Percentiles rank a stretch among this genome's conserved stretches.
Evolutionary conservation across 2,113 vertebrate genomes (phyloP).

Genomic region (Gulo gulo): DNA sequence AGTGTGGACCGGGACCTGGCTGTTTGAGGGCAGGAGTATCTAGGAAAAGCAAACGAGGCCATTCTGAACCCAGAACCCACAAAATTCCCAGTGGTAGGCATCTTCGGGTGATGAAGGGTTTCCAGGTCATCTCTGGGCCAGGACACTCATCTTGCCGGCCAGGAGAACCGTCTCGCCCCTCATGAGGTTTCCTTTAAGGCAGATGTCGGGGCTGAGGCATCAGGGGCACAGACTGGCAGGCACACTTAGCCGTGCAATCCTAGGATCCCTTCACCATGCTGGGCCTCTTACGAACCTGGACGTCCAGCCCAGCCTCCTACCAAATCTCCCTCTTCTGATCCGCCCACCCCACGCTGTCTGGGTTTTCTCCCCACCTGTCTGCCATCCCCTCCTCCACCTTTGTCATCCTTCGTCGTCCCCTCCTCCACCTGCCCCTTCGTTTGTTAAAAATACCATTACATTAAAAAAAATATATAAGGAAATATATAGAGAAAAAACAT

Average conservation of each 20-base stretch:
- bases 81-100: not conserved
- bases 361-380: not conserved
- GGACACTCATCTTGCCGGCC: not conserved
- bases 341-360: accelerated
- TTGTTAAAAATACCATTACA: not conserved
- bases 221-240: too few species aligned
- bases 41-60: not conserved
- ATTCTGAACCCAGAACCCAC: not conserved
- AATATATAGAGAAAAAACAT: not conserved
- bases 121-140: not conserved
- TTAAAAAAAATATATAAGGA: not conserved
- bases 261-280: accelerated
- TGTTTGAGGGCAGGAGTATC: not conserved
- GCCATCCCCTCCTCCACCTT: not conserved
- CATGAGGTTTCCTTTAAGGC: not conserved
- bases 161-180: not conserved
- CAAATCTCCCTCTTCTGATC: not conserved
- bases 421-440: not conserved
- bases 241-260: accelerated
- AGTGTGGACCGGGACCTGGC: not conserved
- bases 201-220: not conserved
- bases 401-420: not conserved
- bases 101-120: not conserved
- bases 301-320: accelerated
- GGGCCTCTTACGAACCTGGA: not conserved